These are phyloP conservation scores for Melieria crassipennis DNA, from an alignment of 2,888 invertebrate genomes.

Conservation along the genomic window DNA sequence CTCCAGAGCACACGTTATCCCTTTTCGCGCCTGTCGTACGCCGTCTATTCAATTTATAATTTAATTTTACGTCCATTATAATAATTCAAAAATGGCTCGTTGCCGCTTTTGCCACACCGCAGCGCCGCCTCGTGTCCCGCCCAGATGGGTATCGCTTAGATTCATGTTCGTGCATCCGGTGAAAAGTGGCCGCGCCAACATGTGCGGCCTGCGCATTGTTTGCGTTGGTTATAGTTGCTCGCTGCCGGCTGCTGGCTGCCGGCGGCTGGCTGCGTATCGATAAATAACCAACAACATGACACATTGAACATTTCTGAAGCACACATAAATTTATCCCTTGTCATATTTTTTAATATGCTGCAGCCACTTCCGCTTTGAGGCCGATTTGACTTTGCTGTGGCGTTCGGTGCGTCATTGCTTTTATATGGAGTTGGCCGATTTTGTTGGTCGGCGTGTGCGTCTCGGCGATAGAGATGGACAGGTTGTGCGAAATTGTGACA, in stretches of 20 bases:
- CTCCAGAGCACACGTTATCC: not conserved
- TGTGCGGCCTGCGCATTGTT: not conserved
- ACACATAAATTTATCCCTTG: not conserved
- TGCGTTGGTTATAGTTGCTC: not conserved
- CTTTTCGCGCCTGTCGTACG: not conserved
- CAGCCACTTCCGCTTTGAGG: slow-evolving; percentile 5
- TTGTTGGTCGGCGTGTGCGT: not conserved
- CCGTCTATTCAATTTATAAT: slow-evolving; percentile 32
- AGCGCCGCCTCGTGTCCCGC: not conserved
- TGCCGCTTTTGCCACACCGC: not conserved
- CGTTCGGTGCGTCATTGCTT: slow-evolving; percentile 8
- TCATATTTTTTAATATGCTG: not conserved
- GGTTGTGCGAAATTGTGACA: slow-evolving; percentile 26
- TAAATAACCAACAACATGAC: slow-evolving; percentile 3
- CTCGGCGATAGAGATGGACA: not conserved
- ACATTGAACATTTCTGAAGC: slow-evolving; percentile 3
- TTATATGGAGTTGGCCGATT: slow-evolving; percentile 10
- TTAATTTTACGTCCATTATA: slow-evolving; percentile 31
- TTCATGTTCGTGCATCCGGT: slow-evolving; percentile 20
- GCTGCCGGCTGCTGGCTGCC: no score
- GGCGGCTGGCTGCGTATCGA: not conserved
- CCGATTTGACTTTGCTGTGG: slow-evolving; percentile 3
- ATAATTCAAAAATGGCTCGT: slow-evolving; percentile 23
- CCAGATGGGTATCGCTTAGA: slow-evolving; percentile 27
- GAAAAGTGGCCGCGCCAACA: not conserved